Base-by-base conservation (phyloP, 2,888 invertebrate species). In the Pristionchus entomophagus region DNA sequence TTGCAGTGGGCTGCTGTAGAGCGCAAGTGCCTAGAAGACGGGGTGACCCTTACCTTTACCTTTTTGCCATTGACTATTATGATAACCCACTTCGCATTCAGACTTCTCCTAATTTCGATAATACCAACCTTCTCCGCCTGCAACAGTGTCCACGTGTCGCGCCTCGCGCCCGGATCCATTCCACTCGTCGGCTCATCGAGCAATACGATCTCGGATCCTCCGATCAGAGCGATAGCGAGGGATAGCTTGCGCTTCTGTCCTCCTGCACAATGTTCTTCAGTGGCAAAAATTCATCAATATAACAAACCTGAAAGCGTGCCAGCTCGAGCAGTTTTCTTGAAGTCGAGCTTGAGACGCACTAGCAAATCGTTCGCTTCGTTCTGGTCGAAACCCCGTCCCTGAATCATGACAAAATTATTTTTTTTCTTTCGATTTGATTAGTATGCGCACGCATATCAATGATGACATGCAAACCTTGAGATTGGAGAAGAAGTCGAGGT, bases 231-330 rank as follows among this genome's bases (percentile, higher is more conserved):
- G 88, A 96, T 95, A 2, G 96, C 96, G 10, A 96, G 96, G 35
- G 96, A 96, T 8, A 96, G 94, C 84, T 96, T 96, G 59, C 96
- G 94, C 93, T 96, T 96, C 95, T 96, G 96, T 2, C 96, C 96
- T 6, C 92, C 92, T 82, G 38, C 45, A 45, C 45, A 10, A 45
- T 14, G 14, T 14, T 10, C 14, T 45, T 45, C 6, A 45, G 14
- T 10, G 14, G 14, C 14, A 45, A n/a, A 82, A 53, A n/a, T 19
- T 45, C 12, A 26, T 45, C n/a, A 10, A 12, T 45, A 56, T 17
- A 56, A 41, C 12, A 29, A 35, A 84, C 84, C 85, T 8, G 96
- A 96, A n/a, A 96, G 93, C 0, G 95, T 95, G 5, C 94, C 93
- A 0, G 96, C 94, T 86, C 94, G 94, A 17, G 94, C 94, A 94